phyloP scores from a whole-genome alignment of 2,797 vertebrate species.

The Alfaro cultratus region DNA sequence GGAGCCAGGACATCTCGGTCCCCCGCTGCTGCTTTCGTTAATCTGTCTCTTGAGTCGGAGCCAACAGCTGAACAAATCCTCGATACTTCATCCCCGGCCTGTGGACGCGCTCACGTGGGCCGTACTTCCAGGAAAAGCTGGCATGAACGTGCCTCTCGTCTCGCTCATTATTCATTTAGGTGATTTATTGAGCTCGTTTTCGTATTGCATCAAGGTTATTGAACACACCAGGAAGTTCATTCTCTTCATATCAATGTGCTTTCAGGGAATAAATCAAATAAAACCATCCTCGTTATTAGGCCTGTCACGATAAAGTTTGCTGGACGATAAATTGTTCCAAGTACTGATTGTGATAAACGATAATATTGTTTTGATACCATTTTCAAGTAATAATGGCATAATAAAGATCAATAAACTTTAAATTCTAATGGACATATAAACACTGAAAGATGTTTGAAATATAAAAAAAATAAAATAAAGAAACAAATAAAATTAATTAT shows the following conservation, averaged over 20 bases:
- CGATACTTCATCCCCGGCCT: slow-evolving; percentile 12
- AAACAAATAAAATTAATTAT: no score
- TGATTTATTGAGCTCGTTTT: slow-evolving; percentile 19
- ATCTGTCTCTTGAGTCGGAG: slow-evolving; percentile 17
- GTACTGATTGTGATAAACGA: no score
- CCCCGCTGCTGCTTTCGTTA: slow-evolving; percentile 5
- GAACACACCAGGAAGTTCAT: slow-evolving; percentile 16
- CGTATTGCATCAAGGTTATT: slow-evolving; percentile 16
- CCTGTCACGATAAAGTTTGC: no score
- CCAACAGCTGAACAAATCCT: slow-evolving; percentile 15
- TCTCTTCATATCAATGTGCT: slow-evolving; percentile 17
- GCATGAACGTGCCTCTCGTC: slow-evolving; percentile 3
- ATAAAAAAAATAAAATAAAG: no score
- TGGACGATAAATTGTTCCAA: no score
- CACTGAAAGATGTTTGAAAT: no score
- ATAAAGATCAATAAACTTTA: no score
- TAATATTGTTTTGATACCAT: no score
- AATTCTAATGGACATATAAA: no score
- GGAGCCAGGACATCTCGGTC: slow-evolving; percentile 4
- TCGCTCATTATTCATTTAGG: slow-evolving; percentile 21
- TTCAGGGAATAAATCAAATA: slow-evolving; percentile 19
- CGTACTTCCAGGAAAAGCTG: slow-evolving; percentile 16
- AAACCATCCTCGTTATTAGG: slow-evolving; percentile 7
- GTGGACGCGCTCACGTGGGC: neutral
- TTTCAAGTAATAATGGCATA: no score